Conservation (phyloP, 2,888 invertebrate species). For the Plebejus anna region DNA sequence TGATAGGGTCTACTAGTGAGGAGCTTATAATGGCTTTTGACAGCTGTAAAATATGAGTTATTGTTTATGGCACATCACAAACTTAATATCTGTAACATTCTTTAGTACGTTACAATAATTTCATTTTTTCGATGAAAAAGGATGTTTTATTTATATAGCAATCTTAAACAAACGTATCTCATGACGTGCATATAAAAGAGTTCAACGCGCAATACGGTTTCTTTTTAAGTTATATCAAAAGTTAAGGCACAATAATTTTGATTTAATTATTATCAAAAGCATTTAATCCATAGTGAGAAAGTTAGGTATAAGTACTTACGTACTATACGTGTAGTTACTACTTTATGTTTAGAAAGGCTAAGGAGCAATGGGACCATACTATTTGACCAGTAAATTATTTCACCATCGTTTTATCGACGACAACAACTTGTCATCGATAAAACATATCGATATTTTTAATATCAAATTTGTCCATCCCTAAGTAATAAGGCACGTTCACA, state of each 20-base stretch:
- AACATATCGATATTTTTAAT: neutral
- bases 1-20: constrained; percentile 23
- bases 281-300: neutral
- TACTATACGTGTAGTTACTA: neutral
- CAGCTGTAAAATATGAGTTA: neutral
- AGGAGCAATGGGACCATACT: neutral
- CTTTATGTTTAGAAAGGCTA: neutral
- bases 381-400: too few relatives aligned
- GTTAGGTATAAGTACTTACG: neutral
- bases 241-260: neutral
- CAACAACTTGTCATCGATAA: neutral
- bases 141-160: neutral
- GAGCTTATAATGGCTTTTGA: neutral
- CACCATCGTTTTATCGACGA: too few relatives aligned
- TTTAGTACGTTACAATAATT: too few relatives aligned
- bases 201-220: neutral
- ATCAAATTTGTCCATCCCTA: constrained; percentile 26
- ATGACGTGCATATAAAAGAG: neutral
- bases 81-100: too few relatives aligned
- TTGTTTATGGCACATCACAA: neutral
- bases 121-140: neutral
- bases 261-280: neutral
- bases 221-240: neutral
- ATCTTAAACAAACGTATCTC: neutral
- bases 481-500: constrained; percentile 40